A percentile compares a stretch with the other conserved stretches of the same genome.
phyloP scores from a whole-genome alignment of 2,113 vertebrate genomes.

The Trachemys scripta region DNA sequence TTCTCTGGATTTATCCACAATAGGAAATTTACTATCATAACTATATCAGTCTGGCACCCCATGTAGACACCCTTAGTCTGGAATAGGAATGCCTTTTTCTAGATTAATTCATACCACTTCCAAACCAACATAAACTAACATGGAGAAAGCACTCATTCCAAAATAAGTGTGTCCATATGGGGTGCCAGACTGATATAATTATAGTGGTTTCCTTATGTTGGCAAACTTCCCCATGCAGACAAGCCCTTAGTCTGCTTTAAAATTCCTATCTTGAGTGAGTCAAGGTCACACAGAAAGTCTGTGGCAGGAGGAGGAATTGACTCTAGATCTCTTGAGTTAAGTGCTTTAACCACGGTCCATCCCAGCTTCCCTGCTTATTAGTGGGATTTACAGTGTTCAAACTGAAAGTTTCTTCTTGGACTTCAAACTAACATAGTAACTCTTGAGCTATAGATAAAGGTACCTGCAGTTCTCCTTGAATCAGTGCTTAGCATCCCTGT shows the following conservation, averaged over 20 bases:
- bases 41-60: background rate
- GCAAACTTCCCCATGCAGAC: fast-evolving
- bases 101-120: background rate
- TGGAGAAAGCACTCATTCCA: background rate
- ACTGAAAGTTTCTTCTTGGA: fast-evolving
- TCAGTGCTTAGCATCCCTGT: background rate
- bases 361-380: fast-evolving
- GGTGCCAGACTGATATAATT: fast-evolving
- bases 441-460: fast-evolving
- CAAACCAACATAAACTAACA: fast-evolving
- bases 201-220: background rate
- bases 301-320: fast-evolving
- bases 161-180: background rate
- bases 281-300: background rate
- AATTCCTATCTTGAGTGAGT: fast-evolving
- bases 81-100: background rate
- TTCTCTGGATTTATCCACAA: background rate
- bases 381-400: fast-evolving
- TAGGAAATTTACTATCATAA: background rate
- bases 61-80: fast-evolving
- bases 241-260: background rate
- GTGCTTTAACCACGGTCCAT: fast-evolving
- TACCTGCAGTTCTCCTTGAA: fast-evolving
- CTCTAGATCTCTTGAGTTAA: fast-evolving
- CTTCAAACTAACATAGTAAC: fast-evolving